Evolutionary conservation across 1,140 invertebrate genomes (phyloP).

Genomic region (Caenorhabditis inopinata): DNA sequence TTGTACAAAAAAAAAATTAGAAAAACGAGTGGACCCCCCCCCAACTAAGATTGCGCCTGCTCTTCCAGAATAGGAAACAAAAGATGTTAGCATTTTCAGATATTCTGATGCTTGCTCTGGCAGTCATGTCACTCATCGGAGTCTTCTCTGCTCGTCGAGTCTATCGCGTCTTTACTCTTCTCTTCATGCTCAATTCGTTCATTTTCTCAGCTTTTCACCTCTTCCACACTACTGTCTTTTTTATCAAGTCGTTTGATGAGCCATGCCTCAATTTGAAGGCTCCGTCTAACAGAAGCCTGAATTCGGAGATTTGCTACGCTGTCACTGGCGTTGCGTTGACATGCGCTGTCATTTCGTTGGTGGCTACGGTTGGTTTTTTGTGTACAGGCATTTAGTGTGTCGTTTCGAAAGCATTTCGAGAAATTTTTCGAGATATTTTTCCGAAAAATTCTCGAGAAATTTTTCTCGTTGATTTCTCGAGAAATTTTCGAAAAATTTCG

Average conservation of each 20-base stretch:
- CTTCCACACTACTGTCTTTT: not conserved
- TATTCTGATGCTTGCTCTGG: not conserved
- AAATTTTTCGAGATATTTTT: too few relatives aligned
- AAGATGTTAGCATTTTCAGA: not conserved
- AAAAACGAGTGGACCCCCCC: too few relatives aligned
- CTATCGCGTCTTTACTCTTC: not conserved
- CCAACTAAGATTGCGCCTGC: too few relatives aligned
- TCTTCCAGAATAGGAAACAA: too few relatives aligned
- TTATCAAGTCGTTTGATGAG: not conserved
- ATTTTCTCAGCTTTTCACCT: not conserved
- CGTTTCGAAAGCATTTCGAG: too few relatives aligned
- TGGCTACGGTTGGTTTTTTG: not conserved
- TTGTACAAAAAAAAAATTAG: too few relatives aligned
- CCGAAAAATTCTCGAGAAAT: too few relatives aligned
- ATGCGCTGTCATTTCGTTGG: not conserved
- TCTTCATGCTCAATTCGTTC: constrained; percentile 8
- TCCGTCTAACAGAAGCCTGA: not conserved
- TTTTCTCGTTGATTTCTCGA: too few relatives aligned
- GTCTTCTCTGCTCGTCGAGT: not conserved
- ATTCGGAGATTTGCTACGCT: not conserved
- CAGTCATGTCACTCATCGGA: constrained; percentile 17
- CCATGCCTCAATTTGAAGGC: not conserved
- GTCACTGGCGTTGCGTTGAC: not conserved
- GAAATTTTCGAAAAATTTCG: too few relatives aligned
- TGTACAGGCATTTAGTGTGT: too few relatives aligned